Conservation (phyloP, 2,888 invertebrate species). For the Horisme vitalbata region DNA sequence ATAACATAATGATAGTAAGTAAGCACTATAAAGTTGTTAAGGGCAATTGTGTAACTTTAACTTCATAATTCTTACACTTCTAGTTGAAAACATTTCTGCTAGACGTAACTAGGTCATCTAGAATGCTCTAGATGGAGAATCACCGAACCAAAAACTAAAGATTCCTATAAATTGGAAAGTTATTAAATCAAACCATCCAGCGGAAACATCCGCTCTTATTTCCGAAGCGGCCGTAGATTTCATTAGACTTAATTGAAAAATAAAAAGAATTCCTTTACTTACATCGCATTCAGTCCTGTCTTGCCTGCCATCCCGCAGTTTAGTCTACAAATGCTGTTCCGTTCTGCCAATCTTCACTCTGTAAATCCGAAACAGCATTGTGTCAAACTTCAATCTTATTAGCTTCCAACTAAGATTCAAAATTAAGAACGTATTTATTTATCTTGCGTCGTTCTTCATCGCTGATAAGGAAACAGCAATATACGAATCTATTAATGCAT, state of each 20-base stretch:
- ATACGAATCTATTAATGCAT: conserved; percentile 23
- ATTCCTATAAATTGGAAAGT: conserved; percentile 18
- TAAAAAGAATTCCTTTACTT: conserved; percentile 69
- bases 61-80: too few relatives aligned
- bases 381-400: conserved; percentile 29
- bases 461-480: conserved; percentile 34
- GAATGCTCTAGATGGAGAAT: conserved; percentile 1
- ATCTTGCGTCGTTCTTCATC: conserved; percentile 44
- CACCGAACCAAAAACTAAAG: conserved; percentile 10
- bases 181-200: conserved; percentile 29
- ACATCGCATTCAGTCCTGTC: conserved; percentile 61
- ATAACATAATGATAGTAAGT: too few relatives aligned
- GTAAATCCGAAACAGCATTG: conserved; percentile 21
- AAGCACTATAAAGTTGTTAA: too few relatives aligned
- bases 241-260: conserved; percentile 72
- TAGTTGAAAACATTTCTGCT: too few relatives aligned
- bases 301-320: conserved; percentile 62
- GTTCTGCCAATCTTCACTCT: conserved; percentile 26
- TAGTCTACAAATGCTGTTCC: conserved; percentile 63
- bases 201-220: conserved; percentile 38
- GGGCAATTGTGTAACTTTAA: too few relatives aligned
- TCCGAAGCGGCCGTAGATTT: conserved; percentile 50
- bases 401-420: conserved; percentile 27
- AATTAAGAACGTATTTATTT: conserved; percentile 23
- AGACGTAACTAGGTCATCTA: not conserved